These are phyloP conservation scores for Enhydra lutris DNA, from an alignment of 2,113 vertebrate species.

Conservation along the genomic window DNA sequence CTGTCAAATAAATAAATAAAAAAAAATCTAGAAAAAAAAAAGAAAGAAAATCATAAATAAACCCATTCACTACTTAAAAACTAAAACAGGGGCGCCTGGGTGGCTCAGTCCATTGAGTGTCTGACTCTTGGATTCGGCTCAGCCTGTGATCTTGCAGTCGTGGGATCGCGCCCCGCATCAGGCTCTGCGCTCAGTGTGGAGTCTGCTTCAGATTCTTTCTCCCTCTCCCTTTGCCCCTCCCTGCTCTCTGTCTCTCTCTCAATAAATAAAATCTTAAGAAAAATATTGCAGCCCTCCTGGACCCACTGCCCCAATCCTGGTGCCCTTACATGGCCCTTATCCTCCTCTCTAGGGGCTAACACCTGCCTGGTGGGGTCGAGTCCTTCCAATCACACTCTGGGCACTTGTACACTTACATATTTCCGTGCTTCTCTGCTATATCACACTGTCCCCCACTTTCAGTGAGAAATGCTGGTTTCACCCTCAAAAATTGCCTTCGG, in stretches of 20 bases:
- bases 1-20: too few species aligned
- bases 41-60: too few species aligned
- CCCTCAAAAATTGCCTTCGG: background rate
- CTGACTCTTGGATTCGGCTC: background rate
- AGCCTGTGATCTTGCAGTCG: background rate
- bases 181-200: background rate
- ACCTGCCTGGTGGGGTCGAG: accelerated
- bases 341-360: too few species aligned
- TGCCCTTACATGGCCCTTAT: background rate
- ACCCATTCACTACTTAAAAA: too few species aligned
- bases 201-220: background rate
- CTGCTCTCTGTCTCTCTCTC: background rate
- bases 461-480: background rate
- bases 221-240: background rate
- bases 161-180: background rate
- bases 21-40: too few species aligned
- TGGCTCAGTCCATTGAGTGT: background rate
- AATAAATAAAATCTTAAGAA: background rate
- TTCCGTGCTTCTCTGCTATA: background rate
- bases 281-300: background rate
- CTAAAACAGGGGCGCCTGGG: background rate
- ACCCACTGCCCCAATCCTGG: background rate
- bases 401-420: accelerated
- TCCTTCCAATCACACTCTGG: background rate
- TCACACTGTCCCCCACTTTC: background rate